Percentiles rank a stretch among this genome's conserved stretches.
phyloP scores from a whole-genome alignment of 2,888 invertebrate species.

The Eupithecia abbreviata region DNA sequence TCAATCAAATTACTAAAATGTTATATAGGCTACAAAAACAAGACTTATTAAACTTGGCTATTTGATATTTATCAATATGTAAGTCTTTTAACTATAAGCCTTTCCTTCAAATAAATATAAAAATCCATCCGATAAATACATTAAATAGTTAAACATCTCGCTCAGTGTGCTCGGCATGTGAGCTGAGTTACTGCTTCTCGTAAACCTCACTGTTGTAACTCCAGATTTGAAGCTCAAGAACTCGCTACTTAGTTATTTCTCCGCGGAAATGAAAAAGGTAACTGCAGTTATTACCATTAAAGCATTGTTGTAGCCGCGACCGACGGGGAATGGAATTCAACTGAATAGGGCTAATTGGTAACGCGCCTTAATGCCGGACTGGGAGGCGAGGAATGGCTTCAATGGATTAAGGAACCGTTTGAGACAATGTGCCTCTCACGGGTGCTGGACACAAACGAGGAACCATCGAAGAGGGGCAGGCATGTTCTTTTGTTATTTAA shows the following conservation, averaged over 20 bases:
- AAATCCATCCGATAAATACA: too few species aligned
- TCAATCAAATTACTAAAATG: background rate
- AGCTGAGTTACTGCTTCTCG: constrained; percentile 10
- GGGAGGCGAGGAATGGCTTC: background rate
- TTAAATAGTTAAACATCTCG: too few species aligned
- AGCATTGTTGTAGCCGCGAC: constrained; percentile 36
- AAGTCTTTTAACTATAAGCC: too few species aligned
- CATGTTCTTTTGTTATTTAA: background rate
- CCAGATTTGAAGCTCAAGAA: constrained; percentile 45
- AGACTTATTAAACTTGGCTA: too few species aligned
- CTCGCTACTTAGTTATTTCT: constrained; percentile 42
- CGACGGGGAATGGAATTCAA: constrained; percentile 34
- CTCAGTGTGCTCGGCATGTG: too few species aligned
- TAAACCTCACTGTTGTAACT: constrained; percentile 41
- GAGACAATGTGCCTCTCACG: background rate
- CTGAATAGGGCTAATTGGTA: constrained; percentile 39
- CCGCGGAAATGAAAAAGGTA: constrained; percentile 43
- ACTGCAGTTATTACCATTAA: constrained; percentile 45
- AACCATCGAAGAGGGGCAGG: background rate
- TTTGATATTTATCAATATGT: too few species aligned
- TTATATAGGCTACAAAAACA: background rate
- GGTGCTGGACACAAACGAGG: background rate
- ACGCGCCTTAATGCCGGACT: constrained; percentile 23
- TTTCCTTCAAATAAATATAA: too few species aligned
- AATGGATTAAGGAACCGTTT: constrained; percentile 13